Evolutionary conservation across 2,113 vertebrate species (phyloP), one percentile per base, ranked within the genome.

Genomic region (Leiothrix lutea): DNA sequence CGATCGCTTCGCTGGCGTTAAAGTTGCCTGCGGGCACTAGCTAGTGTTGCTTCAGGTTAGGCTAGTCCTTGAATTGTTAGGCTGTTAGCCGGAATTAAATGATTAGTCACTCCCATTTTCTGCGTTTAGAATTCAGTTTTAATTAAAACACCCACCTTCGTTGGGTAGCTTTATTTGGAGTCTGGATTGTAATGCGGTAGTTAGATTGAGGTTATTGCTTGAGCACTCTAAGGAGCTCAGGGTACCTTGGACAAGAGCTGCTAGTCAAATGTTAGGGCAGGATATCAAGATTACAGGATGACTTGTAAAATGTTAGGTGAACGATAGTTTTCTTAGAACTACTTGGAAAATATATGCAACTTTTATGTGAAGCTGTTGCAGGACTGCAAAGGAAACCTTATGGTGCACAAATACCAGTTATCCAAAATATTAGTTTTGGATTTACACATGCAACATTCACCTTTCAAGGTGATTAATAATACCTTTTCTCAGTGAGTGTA

Each of bases 221-320:
- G 53, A 72, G 50, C 1, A 0, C 38, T 75, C 92, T n/a, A 62
- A 66, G 81, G 71, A 95, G 54, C 79, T 90, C 20, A 11, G 93
- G 47, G 88, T 95, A 96, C 92, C 90, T 96, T 90, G 93, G 94
- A 95, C 92, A 96, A 86, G 81, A 96, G 81, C 88, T 90, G 71
- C 71, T 90, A 36, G 67, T 84, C 51, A 48, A 12, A 44, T 47
- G 33, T 48, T 86, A 36, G 25, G 31, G 51, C 45, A 61, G 53
- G 38, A 12, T 69, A 54, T 86, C 24, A 26, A 56, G 26, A 22
- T 62, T 56, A 47, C 26, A 24, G 75, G 22, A 25, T 51, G 61
- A 23, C 14, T 56, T 69, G 61, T 61, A n/a, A 80, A 75, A 65
- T 13, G 8, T 44, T 44, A 38, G 45, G 12, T n/a, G 31, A 73